Percentiles rank a stretch among this genome's conserved stretches.
These are phyloP conservation scores for Plestiodon gilberti DNA, from an alignment of 2,113 vertebrate species.

Conservation along the genomic window DNA sequence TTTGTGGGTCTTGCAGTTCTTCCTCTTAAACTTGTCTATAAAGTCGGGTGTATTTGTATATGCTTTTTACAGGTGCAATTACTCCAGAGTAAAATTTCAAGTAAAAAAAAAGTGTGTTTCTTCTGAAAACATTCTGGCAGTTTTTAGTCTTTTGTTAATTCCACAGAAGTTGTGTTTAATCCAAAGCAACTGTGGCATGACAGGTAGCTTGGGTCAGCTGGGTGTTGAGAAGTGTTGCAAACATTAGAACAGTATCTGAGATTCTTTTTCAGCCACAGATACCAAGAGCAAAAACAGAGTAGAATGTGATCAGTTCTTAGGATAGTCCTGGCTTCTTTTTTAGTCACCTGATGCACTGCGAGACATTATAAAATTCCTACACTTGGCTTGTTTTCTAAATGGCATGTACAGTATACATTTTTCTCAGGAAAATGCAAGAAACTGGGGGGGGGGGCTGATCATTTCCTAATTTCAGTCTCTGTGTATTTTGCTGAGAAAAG, in stretches of 20 bases:
- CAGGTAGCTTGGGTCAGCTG: background rate
- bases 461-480: too few species aligned
- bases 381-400: background rate
- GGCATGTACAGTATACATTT: too few species aligned
- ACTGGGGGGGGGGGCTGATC: background rate
- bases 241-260: background rate
- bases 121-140: background rate
- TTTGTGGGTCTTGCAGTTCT: conserved; percentile 55
- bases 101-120: background rate
- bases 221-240: background rate
- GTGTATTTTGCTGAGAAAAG: background rate
- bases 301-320: background rate
- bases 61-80: background rate
- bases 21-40: background rate
- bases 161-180: background rate
- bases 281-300: background rate
- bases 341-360: background rate
- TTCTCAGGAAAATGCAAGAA: background rate
- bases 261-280: background rate
- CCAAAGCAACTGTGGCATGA: background rate
- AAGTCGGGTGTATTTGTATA: background rate
- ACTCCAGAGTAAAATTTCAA: background rate
- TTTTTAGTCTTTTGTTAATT: background rate
- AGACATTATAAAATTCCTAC: background rate
- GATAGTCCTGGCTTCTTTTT: background rate